Evolutionary conservation across 2,888 invertebrate genomes (phyloP), one percentile per base, ranked within the genome.

Genomic region (Tetrapedia diversipes): DNA sequence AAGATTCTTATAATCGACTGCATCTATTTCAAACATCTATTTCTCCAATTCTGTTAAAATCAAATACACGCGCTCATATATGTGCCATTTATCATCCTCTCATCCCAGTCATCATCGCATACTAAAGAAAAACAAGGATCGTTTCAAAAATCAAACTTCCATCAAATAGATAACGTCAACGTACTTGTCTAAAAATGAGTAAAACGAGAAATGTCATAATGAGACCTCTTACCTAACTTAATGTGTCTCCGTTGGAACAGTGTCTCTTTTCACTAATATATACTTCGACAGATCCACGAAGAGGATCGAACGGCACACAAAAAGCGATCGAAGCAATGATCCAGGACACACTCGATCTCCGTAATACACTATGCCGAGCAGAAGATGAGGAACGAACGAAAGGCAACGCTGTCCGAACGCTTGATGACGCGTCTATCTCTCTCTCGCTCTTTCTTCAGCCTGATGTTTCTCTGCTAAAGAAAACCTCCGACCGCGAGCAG

Each of bases 361-460:
- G 56, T 22, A 54, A 57, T 32, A 45, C 51, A 67, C 63, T 22
- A 29, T 29, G 29, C 11, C 39, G 24, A 60, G 41, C 68, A 41
- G 51, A 27, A 59, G 54, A 60, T 39, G 32, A 32, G 27, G 43
- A 75, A 51, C 41, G 57, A 66, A 75, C 66, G 43, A 60, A 59
- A 73, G 67, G 57, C 47, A 59, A 57, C 69, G 71, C 66, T 39
- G 73, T 67, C 11, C n/a, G 78, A 68, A 78, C 82, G 82, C 69
- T 82, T 81, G 71, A 57, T 79, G 80, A 81, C 80, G 82, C 82
- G 78, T 71, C 78, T n/a, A n/a, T 82, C 78, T 79, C 8, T 4
- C 32, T 32, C 32, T 32, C 32, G 8, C 32, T 32, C 32, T 32
- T 32, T 51, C 78, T 74, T n/a, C n/a, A n/a, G n/a, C 78, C 49